phyloP scores from a whole-genome alignment of 2,888 invertebrate species.

The Dicyrtomina minuta region DNA sequence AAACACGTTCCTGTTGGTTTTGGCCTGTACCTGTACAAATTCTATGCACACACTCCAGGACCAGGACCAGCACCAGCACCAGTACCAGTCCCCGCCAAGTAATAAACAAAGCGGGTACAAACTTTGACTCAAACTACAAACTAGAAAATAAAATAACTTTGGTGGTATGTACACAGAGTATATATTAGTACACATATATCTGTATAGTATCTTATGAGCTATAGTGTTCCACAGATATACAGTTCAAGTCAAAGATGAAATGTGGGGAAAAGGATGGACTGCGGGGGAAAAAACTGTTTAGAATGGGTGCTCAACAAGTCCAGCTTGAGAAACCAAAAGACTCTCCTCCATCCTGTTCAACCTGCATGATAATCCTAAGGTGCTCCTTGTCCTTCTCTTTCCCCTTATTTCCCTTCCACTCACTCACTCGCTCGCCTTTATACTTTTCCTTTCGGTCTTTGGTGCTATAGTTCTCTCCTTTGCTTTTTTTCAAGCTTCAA shows the following conservation, averaged over 20 bases:
- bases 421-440: neutral
- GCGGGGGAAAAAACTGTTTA: constrained; percentile 20
- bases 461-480: too few relatives aligned
- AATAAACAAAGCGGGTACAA: neutral
- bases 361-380: too few relatives aligned
- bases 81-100: neutral
- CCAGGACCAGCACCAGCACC: neutral
- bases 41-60: constrained; percentile 15
- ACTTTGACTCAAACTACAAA: neutral
- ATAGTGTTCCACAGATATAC: neutral
- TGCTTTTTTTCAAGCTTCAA: too few relatives aligned
- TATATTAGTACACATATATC: neutral
- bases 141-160: too few relatives aligned
- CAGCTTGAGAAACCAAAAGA: too few relatives aligned
- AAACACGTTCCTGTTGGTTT: too few relatives aligned
- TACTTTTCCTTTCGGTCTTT: constrained; percentile 5
- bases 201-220: neutral
- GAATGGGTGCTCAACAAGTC: constrained; percentile 17
- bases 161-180: neutral
- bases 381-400: too few relatives aligned
- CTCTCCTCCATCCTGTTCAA: too few relatives aligned
- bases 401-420: too few relatives aligned
- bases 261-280: neutral
- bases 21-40: constrained; percentile 19
- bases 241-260: neutral